Evolutionary conservation across 2,113 vertebrate genomes (phyloP).

Genomic region (Oryzias curvinotus): DNA sequence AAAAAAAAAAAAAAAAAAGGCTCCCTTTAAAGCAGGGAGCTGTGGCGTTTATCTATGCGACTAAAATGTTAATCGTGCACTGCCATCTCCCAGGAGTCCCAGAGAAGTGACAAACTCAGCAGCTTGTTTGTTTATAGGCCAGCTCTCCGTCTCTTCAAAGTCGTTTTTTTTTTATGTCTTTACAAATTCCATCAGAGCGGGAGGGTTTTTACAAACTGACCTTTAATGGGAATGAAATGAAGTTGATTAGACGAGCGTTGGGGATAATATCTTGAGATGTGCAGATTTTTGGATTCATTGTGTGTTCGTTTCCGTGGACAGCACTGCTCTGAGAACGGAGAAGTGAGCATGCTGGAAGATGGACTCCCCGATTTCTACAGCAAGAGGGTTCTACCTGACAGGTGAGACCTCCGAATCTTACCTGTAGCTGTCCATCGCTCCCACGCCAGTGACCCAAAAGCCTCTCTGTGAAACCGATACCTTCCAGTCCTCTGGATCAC

Average conservation of each 20-base stretch:
- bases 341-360: conserved; percentile 82
- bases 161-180: conserved; percentile 28
- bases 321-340: conserved; percentile 83
- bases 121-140: conserved; percentile 51
- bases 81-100: conserved; percentile 29
- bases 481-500: too few relatives aligned
- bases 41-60: conserved; percentile 43
- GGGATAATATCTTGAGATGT: conserved; percentile 12
- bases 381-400: conserved; percentile 86
- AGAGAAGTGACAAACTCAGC: conserved; percentile 43
- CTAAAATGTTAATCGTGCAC: conserved; percentile 46
- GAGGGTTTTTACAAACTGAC: conserved; percentile 40
- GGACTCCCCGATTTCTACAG: conserved; percentile 90
- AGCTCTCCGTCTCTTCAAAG: conserved; percentile 13
- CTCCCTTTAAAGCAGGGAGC: conserved; percentile 51
- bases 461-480: background rate
- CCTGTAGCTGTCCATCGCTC: background rate
- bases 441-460: background rate
- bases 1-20: conserved; percentile 66
- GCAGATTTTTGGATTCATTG: conserved; percentile 34
- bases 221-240: conserved; percentile 25
- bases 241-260: conserved; percentile 30
- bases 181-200: conserved; percentile 35
- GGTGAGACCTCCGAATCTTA: conserved; percentile 54
- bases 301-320: conserved; percentile 37